phyloP scores from a whole-genome alignment of 2,113 vertebrate species.

The Vulpes vulpes region DNA sequence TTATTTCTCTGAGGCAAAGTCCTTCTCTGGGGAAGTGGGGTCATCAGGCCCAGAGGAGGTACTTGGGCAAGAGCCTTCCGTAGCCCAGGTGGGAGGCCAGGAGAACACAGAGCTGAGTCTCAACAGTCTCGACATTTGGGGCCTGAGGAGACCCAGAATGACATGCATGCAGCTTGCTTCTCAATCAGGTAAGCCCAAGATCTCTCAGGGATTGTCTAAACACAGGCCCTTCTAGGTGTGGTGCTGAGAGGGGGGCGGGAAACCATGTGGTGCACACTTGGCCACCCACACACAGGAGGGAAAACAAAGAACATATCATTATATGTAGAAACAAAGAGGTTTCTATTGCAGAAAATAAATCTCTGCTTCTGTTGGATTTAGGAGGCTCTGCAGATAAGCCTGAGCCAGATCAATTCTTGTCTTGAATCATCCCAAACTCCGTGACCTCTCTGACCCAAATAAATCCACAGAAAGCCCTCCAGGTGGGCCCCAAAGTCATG shows the following conservation, averaged over 20 bases:
- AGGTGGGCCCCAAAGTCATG: rapidly evolving
- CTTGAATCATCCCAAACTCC: background rate
- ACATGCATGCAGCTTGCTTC: background rate
- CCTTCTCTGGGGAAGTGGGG: background rate
- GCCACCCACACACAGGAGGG: background rate
- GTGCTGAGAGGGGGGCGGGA: too few species aligned
- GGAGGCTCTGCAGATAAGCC: background rate
- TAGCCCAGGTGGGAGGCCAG: background rate
- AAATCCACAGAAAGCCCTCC: background rate
- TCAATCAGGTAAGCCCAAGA: background rate
- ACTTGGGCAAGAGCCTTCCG: background rate
- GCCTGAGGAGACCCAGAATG: background rate
- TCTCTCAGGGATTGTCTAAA: too few species aligned
- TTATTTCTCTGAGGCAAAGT: background rate
- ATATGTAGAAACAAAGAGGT: background rate
- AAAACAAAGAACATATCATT: background rate
- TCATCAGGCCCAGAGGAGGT: background rate
- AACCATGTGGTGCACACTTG: rapidly evolving
- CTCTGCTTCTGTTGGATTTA: background rate
- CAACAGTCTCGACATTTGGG: background rate
- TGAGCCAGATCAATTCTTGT: background rate
- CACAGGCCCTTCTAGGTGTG: background rate
- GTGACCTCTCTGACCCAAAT: too few species aligned
- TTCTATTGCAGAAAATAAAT: background rate
- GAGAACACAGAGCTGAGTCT: background rate